phyloP scores from a whole-genome alignment of 2,888 invertebrate genomes.

The Strigamia maritima region DNA sequence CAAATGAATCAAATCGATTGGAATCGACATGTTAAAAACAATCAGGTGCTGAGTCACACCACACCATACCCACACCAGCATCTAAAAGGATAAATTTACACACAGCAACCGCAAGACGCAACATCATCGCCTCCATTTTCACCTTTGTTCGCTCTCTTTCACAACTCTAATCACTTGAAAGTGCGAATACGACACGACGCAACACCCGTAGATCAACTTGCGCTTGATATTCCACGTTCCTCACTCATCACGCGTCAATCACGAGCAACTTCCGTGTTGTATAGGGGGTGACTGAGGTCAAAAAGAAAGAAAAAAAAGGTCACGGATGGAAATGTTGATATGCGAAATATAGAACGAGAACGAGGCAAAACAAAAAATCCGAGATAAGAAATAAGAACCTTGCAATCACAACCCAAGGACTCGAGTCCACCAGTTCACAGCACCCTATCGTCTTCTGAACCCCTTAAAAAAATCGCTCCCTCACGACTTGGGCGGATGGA shows the following conservation, averaged over 20 bases:
- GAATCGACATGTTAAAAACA: not conserved
- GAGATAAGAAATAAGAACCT: not conserved
- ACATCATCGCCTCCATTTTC: not conserved
- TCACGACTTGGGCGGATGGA: conserved; percentile 7
- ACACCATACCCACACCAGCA: not conserved
- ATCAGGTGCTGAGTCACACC: not conserved
- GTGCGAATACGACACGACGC: not conserved
- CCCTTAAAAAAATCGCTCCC: conserved; percentile 19
- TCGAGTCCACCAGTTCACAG: not conserved
- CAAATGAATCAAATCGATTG: not conserved
- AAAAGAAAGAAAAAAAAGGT: not conserved
- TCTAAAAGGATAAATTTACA: not conserved
- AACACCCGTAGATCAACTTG: not conserved
- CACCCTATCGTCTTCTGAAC: not conserved
- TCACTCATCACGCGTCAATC: not conserved
- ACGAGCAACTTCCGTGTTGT: not conserved
- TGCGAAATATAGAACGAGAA: not conserved
- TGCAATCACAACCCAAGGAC: conserved; percentile 18
- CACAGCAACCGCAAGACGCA: not conserved
- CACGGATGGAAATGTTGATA: not conserved
- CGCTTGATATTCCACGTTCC: not conserved
- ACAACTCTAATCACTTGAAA: not conserved
- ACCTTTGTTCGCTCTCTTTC: not conserved
- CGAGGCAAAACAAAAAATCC: not conserved
- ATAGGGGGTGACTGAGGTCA: too few species aligned